Evolutionary conservation across 2,888 invertebrate species (phyloP).

Genomic region (Macrophya alboannulata): DNA sequence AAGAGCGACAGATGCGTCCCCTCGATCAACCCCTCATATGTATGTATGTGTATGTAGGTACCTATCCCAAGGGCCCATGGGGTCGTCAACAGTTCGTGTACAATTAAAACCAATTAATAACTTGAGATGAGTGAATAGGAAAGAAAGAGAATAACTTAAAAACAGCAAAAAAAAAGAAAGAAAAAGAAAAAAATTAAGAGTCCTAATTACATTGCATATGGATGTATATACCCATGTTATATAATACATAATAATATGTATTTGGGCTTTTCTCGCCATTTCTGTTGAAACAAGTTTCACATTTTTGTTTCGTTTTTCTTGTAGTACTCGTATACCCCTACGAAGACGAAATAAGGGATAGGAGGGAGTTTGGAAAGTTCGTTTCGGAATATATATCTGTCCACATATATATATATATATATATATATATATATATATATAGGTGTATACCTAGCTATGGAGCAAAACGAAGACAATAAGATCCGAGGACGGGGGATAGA

Average conservation of each 20-base stretch:
- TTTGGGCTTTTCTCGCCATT: too few relatives aligned
- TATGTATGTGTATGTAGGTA: too few relatives aligned
- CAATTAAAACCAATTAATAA: slow-evolving; percentile 67
- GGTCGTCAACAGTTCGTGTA: slow-evolving; percentile 53
- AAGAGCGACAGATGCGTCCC: slow-evolving; percentile 63
- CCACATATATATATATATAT: too few relatives aligned
- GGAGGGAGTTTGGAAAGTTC: background rate
- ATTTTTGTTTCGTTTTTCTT: background rate
- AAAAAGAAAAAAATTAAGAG: background rate
- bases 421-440: too few relatives aligned
- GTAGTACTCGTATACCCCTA: background rate
- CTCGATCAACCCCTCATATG: slow-evolving; percentile 43
- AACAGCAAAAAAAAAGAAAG: slow-evolving; percentile 52
- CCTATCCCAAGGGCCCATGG: slow-evolving; percentile 12
- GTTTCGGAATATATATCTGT: too few relatives aligned
- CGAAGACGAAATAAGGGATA: background rate
- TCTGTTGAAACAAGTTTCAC: background rate
- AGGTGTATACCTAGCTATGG: background rate
- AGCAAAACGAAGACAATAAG: slow-evolving; percentile 2
- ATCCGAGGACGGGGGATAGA: background rate
- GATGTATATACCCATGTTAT: background rate
- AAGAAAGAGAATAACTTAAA: slow-evolving; percentile 58
- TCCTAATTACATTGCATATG: background rate
- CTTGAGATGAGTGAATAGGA: slow-evolving; percentile 58
- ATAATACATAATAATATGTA: too few relatives aligned